Base-by-base conservation (phyloP, 2,888 invertebrate genomes). In the Aphrophora alni region DNA sequence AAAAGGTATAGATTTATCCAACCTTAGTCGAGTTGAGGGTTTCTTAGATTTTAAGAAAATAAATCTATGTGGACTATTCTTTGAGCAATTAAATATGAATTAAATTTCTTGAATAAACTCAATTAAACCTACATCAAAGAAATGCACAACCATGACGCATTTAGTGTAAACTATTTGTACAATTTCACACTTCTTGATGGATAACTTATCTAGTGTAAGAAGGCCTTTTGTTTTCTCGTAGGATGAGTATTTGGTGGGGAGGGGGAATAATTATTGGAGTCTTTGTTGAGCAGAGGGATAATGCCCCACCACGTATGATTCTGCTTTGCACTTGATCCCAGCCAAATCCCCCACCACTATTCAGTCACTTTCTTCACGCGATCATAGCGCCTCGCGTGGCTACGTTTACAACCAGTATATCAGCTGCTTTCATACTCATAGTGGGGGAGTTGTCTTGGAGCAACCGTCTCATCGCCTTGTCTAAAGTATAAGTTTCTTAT, bases 321-420 rank as follows among this genome's bases (percentile, higher is more conserved):
- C 59, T 59, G 59, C 59, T 59, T 59, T 59, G 59, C 59, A 59
- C 59, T 59, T 59, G 59, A 59, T 59, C 59, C 59, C 59, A 59
- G 59, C 59, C 59, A 59, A 59, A 59, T 59, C 59, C 59, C 59
- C 59, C 59, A 59, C 59, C 59, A 21, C 59, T 59, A 4, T 17
- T 59, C 59, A 59, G 59, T 59, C 59, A 59, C 59, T 59, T 59
- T 59, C 59, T 59, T 59, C 59, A 59, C 59, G 59, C 59, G 59
- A 59, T 21, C 21, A 14, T 59, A 59, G 59, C 59, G 59, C 59
- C 21, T n/a, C 59, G 59, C 10, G 59, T 21, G 59, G 21, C n/a
- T 59, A 59, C 59, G 59, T 59, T 59, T 21, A 59, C 21, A 59
- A 59, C 21, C 59, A 59, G 59, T 59, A 21, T 59, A 59, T 59